Evolutionary conservation across 2,113 vertebrate species (phyloP).

Genomic region (Syrmaticus mikado): DNA sequence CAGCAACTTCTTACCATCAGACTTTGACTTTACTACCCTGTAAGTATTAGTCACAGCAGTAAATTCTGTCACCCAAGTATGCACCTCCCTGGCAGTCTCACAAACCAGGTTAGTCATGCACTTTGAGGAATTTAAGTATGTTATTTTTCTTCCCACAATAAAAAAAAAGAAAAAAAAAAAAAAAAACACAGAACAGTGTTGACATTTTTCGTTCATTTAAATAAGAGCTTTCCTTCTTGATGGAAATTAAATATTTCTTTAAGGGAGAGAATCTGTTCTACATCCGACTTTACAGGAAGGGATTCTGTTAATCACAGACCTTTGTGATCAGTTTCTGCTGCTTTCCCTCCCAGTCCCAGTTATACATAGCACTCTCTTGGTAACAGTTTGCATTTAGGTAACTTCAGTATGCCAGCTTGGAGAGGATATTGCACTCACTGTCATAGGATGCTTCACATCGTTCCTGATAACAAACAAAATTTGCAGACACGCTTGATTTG

Average conservation of each 20-base stretch:
- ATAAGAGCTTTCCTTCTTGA: not conserved
- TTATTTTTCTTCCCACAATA: not conserved
- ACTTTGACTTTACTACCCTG: not conserved
- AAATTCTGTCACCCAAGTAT: not conserved
- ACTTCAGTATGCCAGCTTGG: not conserved
- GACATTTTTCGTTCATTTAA: not conserved
- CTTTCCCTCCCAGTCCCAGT: not conserved
- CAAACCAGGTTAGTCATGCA: not conserved
- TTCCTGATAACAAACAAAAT: not conserved
- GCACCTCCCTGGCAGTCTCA: not conserved
- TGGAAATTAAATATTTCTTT: not conserved
- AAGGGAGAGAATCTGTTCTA: not conserved
- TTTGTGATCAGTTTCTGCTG: not conserved
- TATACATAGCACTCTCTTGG: not conserved
- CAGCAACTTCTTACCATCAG: not conserved
- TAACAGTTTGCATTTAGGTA: not conserved
- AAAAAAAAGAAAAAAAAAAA: not conserved
- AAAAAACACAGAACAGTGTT: not conserved
- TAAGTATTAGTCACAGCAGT: not conserved
- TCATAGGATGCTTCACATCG: not conserved
- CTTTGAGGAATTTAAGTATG: not conserved
- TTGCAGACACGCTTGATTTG: not conserved
- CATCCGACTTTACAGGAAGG: not conserved
- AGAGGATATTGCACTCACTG: not conserved
- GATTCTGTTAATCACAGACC: not conserved